phyloP scores from a whole-genome alignment of 2,888 invertebrate species.

The Caenorhabditis sp. region DNA sequence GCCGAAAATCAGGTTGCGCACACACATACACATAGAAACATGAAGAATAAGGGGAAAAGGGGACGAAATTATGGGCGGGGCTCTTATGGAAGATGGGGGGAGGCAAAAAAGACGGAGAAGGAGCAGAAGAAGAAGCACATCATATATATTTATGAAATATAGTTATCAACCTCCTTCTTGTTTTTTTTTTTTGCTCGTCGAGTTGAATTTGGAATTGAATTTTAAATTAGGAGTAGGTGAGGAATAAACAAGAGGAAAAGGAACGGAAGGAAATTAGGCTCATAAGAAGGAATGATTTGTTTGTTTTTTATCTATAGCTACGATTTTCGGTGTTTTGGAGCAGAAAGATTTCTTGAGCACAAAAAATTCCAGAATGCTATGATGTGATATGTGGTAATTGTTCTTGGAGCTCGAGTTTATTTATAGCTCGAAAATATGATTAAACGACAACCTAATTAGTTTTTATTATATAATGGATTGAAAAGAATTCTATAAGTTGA shows the following conservation, averaged over 20 bases:
- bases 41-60: background rate
- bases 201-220: background rate
- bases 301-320: background rate
- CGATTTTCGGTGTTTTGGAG: background rate
- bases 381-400: too few relatives aligned
- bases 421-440: too few relatives aligned
- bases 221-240: conserved; percentile 3
- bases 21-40: background rate
- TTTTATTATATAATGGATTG: background rate
- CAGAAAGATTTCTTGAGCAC: too few relatives aligned
- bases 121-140: background rate
- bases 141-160: background rate
- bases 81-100: background rate
- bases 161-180: background rate
- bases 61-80: background rate
- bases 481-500: background rate
- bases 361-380: too few relatives aligned
- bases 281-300: background rate
- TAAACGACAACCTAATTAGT: too few relatives aligned
- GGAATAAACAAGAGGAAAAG: background rate
- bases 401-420: too few relatives aligned
- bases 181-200: background rate
- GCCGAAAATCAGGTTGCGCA: background rate
- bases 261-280: background rate
- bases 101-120: background rate